phyloP scores from a whole-genome alignment of 2,113 vertebrate genomes.

The Hemichromis elongatus region DNA sequence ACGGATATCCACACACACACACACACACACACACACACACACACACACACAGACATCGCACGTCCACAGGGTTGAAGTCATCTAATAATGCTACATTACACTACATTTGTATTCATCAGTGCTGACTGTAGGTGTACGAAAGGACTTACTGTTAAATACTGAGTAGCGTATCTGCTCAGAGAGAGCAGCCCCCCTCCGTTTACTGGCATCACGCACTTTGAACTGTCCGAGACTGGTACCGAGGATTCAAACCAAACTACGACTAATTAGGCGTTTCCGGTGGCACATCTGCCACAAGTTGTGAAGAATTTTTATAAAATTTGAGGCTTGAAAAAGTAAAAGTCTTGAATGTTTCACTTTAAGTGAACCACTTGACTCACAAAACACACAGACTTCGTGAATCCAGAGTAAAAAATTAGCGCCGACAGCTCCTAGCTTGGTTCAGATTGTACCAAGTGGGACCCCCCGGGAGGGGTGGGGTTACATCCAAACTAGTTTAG shows the following conservation, averaged over 20 bases:
- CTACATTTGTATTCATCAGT: background rate
- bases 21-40: background rate
- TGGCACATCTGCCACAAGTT: background rate
- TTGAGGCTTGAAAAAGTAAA: background rate
- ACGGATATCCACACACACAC: background rate
- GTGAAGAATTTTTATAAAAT: accelerated
- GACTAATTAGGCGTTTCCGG: background rate
- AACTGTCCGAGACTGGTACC: slow-evolving; percentile 20
- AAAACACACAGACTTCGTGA: background rate
- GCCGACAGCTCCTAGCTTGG: slow-evolving; percentile 21
- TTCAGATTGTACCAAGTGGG: slow-evolving; percentile 26
- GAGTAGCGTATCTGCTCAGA: slow-evolving; percentile 49
- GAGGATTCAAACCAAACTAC: background rate
- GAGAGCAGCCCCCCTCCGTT: slow-evolving; percentile 59
- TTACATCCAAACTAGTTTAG: background rate
- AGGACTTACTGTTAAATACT: slow-evolving; percentile 53
- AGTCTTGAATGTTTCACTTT: background rate
- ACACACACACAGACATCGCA: background rate
- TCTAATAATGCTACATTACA: background rate
- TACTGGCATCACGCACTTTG: slow-evolving; percentile 69
- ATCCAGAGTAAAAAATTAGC: slow-evolving; percentile 18
- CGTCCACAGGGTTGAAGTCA: too few relatives aligned
- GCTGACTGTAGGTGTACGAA: background rate
- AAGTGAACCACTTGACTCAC: background rate
- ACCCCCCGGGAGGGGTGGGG: background rate